These are phyloP conservation scores for Rapana venosa DNA, from an alignment of 2,888 invertebrate genomes.

Conservation along the genomic window DNA sequence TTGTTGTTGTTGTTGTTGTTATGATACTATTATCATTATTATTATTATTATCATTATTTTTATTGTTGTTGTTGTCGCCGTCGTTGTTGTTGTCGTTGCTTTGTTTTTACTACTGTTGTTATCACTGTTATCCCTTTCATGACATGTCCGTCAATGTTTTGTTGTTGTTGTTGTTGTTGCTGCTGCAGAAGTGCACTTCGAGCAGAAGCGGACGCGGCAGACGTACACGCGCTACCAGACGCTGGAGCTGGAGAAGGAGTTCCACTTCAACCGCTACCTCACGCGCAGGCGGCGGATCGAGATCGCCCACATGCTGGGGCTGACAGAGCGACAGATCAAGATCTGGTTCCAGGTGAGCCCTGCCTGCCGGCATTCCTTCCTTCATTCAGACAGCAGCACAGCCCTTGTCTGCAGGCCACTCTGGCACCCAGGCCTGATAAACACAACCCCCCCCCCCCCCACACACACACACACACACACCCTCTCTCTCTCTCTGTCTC, in stretches of 20 bases:
- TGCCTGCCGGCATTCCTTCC: no score
- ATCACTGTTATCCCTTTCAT: no score
- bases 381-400: no score
- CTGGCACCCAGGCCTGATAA: no score
- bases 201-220: conserved; percentile 96
- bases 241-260: conserved; percentile 97
- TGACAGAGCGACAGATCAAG: conserved; percentile 93
- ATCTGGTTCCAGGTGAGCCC: conserved; percentile 79
- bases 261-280: conserved; percentile 98
- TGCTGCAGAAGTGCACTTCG: conserved; percentile 65
- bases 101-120: no score
- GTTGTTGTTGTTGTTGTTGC: no score
- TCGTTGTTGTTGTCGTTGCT: neutral
- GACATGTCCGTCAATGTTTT: no score
- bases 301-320: conserved; percentile 97
- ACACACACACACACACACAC: no score
- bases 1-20: no score
- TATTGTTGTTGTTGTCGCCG: neutral
- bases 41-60: neutral
- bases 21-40: no score
- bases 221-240: conserved; percentile 99
- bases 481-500: conserved; percentile 7
- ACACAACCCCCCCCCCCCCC: neutral
- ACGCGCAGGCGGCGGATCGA: conserved; percentile 97
- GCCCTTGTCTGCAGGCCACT: no score